Conservation (phyloP, 2,888 invertebrate species). For the Chorisops tibialis region DNA sequence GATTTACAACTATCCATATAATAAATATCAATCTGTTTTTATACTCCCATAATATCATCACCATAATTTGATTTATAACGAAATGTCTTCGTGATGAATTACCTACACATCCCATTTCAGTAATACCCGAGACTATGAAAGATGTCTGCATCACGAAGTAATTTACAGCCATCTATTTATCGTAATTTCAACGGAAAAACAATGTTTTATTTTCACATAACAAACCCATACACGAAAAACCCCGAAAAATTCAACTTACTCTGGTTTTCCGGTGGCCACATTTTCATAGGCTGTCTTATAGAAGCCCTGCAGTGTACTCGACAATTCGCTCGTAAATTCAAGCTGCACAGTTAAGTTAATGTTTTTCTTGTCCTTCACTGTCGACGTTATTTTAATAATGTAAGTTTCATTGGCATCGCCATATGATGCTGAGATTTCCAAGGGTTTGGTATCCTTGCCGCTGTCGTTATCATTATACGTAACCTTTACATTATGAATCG, state of each 20-base stretch:
- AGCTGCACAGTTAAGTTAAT: conserved; percentile 52
- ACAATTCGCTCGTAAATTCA: conserved; percentile 56
- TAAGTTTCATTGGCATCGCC: conserved; percentile 46
- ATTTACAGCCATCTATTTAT: no score
- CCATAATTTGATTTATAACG: no score
- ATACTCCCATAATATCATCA: no score
- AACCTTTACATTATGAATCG: conserved; percentile 46
- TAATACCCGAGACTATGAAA: no score
- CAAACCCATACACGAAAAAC: background rate
- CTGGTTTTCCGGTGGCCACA: conserved; percentile 44
- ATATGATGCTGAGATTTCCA: conserved; percentile 42
- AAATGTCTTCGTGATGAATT: no score
- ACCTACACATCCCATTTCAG: no score
- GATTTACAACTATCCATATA: no score
- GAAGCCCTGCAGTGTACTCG: conserved; percentile 57
- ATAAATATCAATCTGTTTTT: no score
- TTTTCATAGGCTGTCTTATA: conserved; percentile 55
- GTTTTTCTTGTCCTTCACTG: conserved; percentile 14
- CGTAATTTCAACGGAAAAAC: no score
- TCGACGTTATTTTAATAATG: conserved; percentile 39
- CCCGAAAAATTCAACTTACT: conserved; percentile 46
- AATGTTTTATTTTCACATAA: background rate
- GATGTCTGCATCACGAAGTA: no score
- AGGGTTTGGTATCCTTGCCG: conserved; percentile 38
- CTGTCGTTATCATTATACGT: conserved; percentile 36